A percentile compares a stretch with the other conserved stretches of the same genome.
phyloP scores from a whole-genome alignment of 2,888 invertebrate genomes.

The Amphiduros pacificus region DNA sequence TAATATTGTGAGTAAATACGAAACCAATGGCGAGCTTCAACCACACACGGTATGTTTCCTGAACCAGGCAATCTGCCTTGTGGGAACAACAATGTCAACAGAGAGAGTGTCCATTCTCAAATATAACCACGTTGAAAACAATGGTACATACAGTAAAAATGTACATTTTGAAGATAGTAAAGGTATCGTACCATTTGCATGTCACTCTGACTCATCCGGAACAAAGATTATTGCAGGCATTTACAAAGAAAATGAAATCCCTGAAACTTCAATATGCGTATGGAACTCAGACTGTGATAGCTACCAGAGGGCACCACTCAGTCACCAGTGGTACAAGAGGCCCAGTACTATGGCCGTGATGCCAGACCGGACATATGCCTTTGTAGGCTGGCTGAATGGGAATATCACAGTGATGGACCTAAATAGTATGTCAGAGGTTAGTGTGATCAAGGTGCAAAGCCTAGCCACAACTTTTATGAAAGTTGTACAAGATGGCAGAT shows the following conservation, averaged over 20 bases:
- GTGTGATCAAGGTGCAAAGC: conserved; percentile 15
- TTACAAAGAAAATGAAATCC: neutral
- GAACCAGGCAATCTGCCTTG: no score
- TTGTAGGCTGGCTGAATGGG: conserved; percentile 8
- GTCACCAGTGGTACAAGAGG: neutral
- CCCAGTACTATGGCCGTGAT: neutral
- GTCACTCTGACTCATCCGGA: neutral
- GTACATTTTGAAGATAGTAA: neutral
- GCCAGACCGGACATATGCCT: neutral
- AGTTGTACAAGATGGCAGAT: conserved; percentile 1
- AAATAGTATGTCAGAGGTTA: neutral
- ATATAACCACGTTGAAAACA: no score
- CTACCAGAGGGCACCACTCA: neutral
- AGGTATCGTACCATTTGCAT: neutral
- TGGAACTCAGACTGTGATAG: neutral
- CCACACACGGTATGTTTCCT: no score
- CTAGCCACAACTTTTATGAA: conserved; percentile 10
- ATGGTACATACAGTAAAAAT: neutral
- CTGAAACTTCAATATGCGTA: neutral
- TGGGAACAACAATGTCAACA: no score
- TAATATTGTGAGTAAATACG: neutral
- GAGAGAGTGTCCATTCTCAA: no score
- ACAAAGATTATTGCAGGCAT: neutral
- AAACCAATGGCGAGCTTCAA: no score
- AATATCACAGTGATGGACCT: conserved; percentile 16